Percentiles rank a stretch among this genome's conserved stretches.
Evolutionary conservation across 2,797 vertebrate species (phyloP).

Genomic region (Melanotaenia maccullochi): DNA sequence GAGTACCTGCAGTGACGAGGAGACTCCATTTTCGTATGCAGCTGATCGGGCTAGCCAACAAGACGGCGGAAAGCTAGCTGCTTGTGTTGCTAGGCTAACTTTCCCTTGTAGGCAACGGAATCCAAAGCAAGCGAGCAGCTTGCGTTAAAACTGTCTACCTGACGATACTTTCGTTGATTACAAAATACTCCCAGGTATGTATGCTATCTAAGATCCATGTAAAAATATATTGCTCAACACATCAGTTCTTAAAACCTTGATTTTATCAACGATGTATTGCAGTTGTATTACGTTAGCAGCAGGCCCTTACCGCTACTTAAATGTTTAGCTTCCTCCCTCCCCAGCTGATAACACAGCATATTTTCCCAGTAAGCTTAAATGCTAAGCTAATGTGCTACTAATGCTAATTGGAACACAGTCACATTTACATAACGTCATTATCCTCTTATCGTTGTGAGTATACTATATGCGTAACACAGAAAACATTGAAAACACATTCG

Average conservation of each 20-base stretch:
- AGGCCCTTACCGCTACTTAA: conserved; percentile 24
- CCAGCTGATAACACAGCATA: conserved; percentile 45
- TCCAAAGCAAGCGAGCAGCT: conserved; percentile 37
- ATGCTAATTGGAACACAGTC: conserved; percentile 7
- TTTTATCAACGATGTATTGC: conserved; percentile 14
- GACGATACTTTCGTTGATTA: conserved; percentile 63
- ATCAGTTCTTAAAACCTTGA: fast-evolving
- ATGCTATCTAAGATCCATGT: fast-evolving
- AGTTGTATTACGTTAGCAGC: conserved; percentile 40
- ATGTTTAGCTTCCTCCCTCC: conserved; percentile 28
- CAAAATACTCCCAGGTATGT: conserved; percentile 79
- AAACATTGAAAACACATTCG: fast-evolving
- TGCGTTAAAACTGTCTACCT: conserved; percentile 34
- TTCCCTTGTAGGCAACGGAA: conserved; percentile 41
- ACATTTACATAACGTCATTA: neutral
- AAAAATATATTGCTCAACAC: too few relatives aligned
- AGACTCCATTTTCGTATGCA: conserved; percentile 67
- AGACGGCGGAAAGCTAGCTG: conserved; percentile 67
- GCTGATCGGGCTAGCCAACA: conserved; percentile 43
- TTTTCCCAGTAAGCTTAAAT: conserved; percentile 15
- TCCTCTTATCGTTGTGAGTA: neutral
- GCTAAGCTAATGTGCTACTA: conserved; percentile 37
- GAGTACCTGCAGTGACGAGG: conserved; percentile 51
- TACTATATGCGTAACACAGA: neutral
- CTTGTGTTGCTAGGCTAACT: conserved; percentile 70